Conservation (phyloP, 2,888 invertebrate genomes). For the Xiphydria camelus region DNA sequence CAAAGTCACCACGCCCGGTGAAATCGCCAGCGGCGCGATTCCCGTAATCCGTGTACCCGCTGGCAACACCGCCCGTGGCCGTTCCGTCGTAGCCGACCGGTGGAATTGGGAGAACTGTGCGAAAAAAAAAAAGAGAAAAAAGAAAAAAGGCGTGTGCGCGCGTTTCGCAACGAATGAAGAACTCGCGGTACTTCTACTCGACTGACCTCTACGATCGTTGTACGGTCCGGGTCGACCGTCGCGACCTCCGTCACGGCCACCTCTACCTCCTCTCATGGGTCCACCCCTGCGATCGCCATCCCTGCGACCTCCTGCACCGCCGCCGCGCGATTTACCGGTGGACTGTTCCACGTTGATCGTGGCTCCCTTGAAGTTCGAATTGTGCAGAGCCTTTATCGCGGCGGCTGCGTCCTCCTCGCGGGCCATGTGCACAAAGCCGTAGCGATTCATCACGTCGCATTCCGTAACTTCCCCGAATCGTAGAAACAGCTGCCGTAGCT, state of each 20-base stretch:
- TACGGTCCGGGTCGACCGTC: constrained; percentile 57
- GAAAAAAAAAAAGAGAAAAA: constrained; percentile 1
- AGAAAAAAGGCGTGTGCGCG: no score
- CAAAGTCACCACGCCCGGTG: constrained; percentile 46
- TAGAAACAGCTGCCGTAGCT: constrained; percentile 80
- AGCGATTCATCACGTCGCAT: constrained; percentile 92
- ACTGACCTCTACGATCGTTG: constrained; percentile 54
- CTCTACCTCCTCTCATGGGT: constrained; percentile 62
- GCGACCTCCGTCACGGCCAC: constrained; percentile 58
- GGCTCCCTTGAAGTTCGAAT: constrained; percentile 80
- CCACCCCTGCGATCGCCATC: constrained; percentile 62
- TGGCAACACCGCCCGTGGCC: constrained; percentile 47
- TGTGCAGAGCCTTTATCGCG: constrained; percentile 81
- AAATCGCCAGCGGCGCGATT: constrained; percentile 54
- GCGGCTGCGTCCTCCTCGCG: constrained; percentile 79
- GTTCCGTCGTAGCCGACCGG: constrained; percentile 48
- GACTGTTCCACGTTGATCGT: constrained; percentile 84
- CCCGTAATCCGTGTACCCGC: constrained; percentile 52
- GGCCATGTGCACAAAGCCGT: constrained; percentile 92
- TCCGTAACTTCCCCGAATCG: constrained; percentile 88
- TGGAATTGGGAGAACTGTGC: constrained; percentile 48
- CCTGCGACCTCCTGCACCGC: constrained; percentile 62
- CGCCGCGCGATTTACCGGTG: constrained; percentile 72
- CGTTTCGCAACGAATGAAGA: no score
- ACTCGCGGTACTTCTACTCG: no score